Percentiles rank a stretch among this genome's conserved stretches.
Conservation (phyloP, 2,113 vertebrate species). For the Fulica atra region DNA sequence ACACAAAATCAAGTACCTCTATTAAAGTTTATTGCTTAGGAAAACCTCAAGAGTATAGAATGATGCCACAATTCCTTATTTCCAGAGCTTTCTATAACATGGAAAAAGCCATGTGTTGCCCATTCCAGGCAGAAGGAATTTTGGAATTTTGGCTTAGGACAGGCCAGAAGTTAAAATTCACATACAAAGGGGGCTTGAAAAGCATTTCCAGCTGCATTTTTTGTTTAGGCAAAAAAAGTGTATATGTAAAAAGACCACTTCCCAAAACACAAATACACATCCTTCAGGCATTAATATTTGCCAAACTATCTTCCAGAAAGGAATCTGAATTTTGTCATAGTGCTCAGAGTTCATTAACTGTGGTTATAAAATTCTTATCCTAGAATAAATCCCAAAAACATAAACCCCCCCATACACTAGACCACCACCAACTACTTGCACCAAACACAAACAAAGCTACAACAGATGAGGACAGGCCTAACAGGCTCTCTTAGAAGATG, state of each 20-base stretch:
- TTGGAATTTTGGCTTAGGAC: background rate
- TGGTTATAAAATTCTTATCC: background rate
- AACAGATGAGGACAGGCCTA: background rate
- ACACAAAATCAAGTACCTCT: background rate
- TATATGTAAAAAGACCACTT: background rate
- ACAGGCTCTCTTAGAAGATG: background rate
- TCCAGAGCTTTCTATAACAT: background rate
- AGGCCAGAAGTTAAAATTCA: background rate
- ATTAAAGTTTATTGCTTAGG: background rate
- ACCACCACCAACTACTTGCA: background rate
- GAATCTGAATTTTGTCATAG: background rate
- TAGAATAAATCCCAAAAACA: background rate
- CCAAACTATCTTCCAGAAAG: background rate
- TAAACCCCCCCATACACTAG: background rate
- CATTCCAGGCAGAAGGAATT: background rate
- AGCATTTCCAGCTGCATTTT: background rate
- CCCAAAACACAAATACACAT: accelerated
- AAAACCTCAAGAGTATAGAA: background rate
- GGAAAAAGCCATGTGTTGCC: background rate
- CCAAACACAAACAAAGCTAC: background rate
- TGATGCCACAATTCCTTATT: background rate
- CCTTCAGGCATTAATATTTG: background rate
- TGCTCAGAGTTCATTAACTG: background rate
- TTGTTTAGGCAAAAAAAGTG: background rate
- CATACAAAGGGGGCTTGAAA: background rate